These are phyloP conservation scores for Polypterus senegalus DNA, from an alignment of 2,113 vertebrate genomes.

Conservation along the genomic window DNA sequence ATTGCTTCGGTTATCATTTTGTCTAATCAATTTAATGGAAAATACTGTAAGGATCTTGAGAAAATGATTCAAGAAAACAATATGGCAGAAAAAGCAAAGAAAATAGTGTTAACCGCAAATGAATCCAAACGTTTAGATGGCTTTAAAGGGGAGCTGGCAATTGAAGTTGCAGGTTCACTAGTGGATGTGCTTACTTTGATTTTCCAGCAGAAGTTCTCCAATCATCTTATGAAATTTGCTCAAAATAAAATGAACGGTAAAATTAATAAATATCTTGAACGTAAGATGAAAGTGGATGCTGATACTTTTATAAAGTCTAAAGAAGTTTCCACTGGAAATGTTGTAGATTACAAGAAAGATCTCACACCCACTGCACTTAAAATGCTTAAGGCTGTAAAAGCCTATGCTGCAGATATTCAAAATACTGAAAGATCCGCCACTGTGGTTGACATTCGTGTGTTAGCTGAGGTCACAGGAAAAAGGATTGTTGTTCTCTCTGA, in stretches of 20 bases:
- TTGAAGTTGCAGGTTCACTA: constrained; percentile 1
- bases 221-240: constrained; percentile 2
- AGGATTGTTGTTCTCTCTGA: constrained; percentile 1
- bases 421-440: not conserved
- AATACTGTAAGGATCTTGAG: constrained; percentile 4
- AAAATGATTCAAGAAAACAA: not conserved
- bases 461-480: not conserved
- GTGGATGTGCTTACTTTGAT: constrained; percentile 2
- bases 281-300: not conserved
- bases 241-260: not conserved
- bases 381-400: not conserved
- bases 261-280: constrained; percentile 3
- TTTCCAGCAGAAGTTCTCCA: constrained; percentile 17
- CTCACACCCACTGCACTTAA: not conserved
- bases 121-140: not conserved
- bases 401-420: not conserved
- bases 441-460: not conserved
- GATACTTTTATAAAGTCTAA: too few relatives aligned
- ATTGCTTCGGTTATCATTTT: not conserved
- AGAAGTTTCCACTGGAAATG: constrained; percentile 3
- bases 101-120: not conserved
- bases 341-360: not conserved
- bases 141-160: constrained; percentile 13
- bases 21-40: not conserved
- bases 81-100: not conserved